Evolutionary conservation across 2,888 invertebrate species (phyloP).

Genomic region (Melieria crassipennis): DNA sequence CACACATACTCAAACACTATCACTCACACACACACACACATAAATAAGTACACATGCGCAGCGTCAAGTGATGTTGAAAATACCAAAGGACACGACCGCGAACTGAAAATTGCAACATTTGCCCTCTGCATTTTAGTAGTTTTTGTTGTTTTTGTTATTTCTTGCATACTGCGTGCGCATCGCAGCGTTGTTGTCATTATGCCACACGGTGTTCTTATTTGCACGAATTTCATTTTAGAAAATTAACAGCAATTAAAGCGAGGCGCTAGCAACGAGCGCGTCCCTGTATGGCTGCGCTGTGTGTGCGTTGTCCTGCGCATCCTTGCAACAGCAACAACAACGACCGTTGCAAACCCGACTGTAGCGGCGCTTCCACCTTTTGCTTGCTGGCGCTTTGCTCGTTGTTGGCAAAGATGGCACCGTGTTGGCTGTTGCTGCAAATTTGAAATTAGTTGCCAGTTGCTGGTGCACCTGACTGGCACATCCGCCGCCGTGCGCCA

Average conservation of each 20-base stretch:
- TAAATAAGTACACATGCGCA: neutral
- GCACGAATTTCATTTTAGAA: conserved; percentile 61
- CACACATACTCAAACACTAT: no score
- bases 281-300: no score
- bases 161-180: conserved; percentile 31
- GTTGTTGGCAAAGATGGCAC: no score
- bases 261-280: conserved; percentile 32
- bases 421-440: no score
- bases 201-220: conserved; percentile 53
- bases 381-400: no score
- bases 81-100: conserved; percentile 55
- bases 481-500: no score
- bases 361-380: neutral
- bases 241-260: conserved; percentile 60
- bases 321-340: neutral
- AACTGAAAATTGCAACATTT: conserved; percentile 44
- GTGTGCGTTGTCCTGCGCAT: conserved; percentile 1
- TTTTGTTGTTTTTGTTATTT: no score
- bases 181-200: conserved; percentile 47
- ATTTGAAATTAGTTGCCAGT: no score
- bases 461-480: no score
- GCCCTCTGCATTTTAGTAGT: no score
- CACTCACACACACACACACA: neutral
- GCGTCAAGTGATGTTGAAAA: conserved; percentile 37
- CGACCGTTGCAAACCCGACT: neutral